These are phyloP conservation scores for Vollenhovia emeryi DNA, from an alignment of 1,140 invertebrate species.

Conservation along the genomic window DNA sequence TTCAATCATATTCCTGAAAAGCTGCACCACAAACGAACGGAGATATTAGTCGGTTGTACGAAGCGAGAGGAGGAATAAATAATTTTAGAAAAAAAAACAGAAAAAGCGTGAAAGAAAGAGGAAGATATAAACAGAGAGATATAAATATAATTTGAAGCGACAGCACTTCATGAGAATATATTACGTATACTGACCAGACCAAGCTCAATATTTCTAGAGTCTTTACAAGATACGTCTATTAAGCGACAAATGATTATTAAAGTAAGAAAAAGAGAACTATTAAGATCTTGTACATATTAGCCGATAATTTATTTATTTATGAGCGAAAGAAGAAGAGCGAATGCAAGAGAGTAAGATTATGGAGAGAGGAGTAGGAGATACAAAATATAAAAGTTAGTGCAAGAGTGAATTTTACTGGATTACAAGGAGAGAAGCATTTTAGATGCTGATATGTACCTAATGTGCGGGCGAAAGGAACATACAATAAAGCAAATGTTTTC, in stretches of 20 bases:
- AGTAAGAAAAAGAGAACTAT: slow-evolving; percentile 69
- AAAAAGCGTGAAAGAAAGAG: slow-evolving; percentile 6
- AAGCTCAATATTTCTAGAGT: slow-evolving; percentile 86
- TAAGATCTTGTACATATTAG: slow-evolving; percentile 79
- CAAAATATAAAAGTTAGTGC: slow-evolving; percentile 42
- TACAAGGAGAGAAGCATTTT: slow-evolving; percentile 74
- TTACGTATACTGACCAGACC: slow-evolving; percentile 84
- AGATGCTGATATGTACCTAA: slow-evolving; percentile 79
- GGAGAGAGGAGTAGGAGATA: slow-evolving; percentile 46
- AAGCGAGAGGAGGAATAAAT: slow-evolving; percentile 34
- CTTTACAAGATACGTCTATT: slow-evolving; percentile 83
- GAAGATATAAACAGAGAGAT: slow-evolving; percentile 41
- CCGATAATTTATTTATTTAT: slow-evolving; percentile 79
- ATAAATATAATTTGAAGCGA: slow-evolving; percentile 70
- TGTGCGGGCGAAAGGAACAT: slow-evolving; percentile 78
- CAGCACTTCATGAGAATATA: slow-evolving; percentile 73
- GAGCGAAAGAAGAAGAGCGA: slow-evolving; percentile 64
- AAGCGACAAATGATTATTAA: slow-evolving; percentile 80
- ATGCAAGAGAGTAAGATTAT: slow-evolving; percentile 45
- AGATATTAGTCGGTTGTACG: slow-evolving; percentile 48
- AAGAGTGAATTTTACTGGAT: slow-evolving; percentile 67
- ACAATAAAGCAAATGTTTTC: slow-evolving; percentile 84
- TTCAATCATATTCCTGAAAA: slow-evolving; percentile 65
- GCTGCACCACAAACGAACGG: slow-evolving; percentile 69
- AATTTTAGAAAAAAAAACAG: slow-evolving; percentile 39